Evolutionary conservation across 2,113 vertebrate species (phyloP).

Genomic region (Nibea albiflora): DNA sequence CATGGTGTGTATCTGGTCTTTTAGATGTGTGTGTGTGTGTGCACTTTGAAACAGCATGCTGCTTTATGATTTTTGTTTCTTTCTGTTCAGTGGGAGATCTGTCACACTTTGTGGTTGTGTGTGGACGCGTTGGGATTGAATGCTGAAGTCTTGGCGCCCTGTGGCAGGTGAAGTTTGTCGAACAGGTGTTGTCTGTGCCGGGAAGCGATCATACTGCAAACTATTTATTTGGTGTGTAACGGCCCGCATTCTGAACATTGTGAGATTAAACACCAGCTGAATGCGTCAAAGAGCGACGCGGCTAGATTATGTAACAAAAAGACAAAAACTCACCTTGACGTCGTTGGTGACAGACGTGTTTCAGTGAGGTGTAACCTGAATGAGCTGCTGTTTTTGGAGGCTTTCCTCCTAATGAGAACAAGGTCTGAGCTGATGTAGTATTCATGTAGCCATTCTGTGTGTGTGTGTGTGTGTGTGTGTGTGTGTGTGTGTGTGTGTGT

Average conservation of each 20-base stretch:
- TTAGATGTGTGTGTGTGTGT: conserved; percentile 50
- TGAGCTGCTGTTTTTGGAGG: neutral
- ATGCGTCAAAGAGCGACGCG: conserved; percentile 4
- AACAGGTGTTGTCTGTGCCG: conserved; percentile 9
- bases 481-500: neutral
- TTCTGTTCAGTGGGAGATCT: conserved; percentile 86
- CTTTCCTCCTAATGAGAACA: neutral
- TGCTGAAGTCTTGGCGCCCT: conserved; percentile 31
- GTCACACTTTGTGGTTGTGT: conserved; percentile 80
- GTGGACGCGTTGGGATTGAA: conserved; percentile 27
- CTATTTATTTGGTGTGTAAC: conserved; percentile 38
- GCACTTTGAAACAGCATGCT: conserved; percentile 94
- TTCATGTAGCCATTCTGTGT: neutral
- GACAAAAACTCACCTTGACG: neutral
- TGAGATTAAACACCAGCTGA: conserved; percentile 29
- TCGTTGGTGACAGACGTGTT: neutral
- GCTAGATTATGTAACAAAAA: neutral
- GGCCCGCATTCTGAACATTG: conserved; percentile 4
- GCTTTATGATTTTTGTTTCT: conserved; percentile 89
- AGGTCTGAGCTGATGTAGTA: neutral
- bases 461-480: neutral
- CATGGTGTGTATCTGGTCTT: conserved; percentile 90
- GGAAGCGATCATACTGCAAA: conserved; percentile 5
- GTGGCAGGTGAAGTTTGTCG: conserved; percentile 9
- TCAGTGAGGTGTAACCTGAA: neutral